Evolutionary conservation across 2,888 invertebrate species (phyloP).

Genomic region (Meliscaeva auricollis): DNA sequence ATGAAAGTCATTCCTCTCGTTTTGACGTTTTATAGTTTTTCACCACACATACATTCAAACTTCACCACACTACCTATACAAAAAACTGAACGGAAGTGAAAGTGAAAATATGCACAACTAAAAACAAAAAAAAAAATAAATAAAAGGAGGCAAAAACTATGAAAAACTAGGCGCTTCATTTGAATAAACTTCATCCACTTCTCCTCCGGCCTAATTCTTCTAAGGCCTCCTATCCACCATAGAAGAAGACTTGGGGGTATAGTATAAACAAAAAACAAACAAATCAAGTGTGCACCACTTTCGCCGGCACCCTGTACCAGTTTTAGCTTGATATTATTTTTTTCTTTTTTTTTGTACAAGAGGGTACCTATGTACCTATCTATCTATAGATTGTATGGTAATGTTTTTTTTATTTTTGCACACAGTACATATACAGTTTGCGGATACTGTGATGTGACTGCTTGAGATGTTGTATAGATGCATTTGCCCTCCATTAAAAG

Average conservation of each 20-base stretch:
- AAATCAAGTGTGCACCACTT: constrained; percentile 54
- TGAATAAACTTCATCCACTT: constrained; percentile 55
- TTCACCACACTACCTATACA: constrained; percentile 18
- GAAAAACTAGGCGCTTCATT: constrained; percentile 58
- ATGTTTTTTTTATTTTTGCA: constrained; percentile 17
- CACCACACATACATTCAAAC: constrained; percentile 17
- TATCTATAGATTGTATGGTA: not conserved
- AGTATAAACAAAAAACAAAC: constrained; percentile 24
- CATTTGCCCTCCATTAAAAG: constrained; percentile 56
- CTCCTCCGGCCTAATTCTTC: constrained; percentile 64
- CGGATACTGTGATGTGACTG: constrained; percentile 24
- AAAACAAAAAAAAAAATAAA: not conserved
- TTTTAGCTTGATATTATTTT: constrained; percentile 45
- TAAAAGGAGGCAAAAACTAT: constrained; percentile 36
- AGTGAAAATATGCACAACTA: constrained; percentile 63
- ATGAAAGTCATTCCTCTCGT: constrained; percentile 75
- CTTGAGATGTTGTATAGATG: constrained; percentile 42
- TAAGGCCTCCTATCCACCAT: constrained; percentile 4
- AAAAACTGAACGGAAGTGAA: constrained; percentile 73
- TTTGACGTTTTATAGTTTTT: constrained; percentile 48
- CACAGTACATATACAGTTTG: not conserved
- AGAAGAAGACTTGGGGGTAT: constrained; percentile 13
- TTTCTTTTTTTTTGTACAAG: not conserved
- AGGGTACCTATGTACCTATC: not conserved
- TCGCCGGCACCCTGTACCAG: constrained; percentile 69